phyloP scores from a whole-genome alignment of 2,797 vertebrate species.

The Urocyon cinereoargenteus region DNA sequence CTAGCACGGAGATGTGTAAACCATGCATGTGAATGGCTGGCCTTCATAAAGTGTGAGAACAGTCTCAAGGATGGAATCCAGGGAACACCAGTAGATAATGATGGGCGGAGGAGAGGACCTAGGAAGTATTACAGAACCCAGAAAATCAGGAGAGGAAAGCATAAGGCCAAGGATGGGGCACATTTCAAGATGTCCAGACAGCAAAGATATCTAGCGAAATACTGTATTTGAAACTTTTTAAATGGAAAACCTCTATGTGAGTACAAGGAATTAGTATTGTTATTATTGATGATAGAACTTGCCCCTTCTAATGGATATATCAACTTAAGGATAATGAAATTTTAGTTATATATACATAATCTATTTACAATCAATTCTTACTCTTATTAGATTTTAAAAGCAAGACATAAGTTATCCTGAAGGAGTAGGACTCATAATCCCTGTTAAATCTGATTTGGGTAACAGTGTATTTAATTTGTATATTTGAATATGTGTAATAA shows the following conservation, averaged over 20 bases:
- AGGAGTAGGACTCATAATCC: not conserved
- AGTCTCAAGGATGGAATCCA: not conserved
- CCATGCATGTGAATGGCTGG: not conserved
- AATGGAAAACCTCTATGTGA: not conserved
- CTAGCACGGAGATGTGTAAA: not conserved
- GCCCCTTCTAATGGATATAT: slow-evolving; percentile 39
- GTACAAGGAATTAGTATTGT: not conserved
- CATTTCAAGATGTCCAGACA: slow-evolving; percentile 8
- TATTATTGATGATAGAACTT: not conserved
- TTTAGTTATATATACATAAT: slow-evolving; percentile 24
- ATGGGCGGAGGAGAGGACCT: not conserved
- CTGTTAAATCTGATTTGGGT: not conserved
- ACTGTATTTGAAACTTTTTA: slow-evolving; percentile 27
- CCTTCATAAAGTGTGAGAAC: not conserved
- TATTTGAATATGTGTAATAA: slow-evolving; percentile 30
- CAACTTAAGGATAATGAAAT: slow-evolving; percentile 51
- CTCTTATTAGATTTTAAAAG: slow-evolving; percentile 47
- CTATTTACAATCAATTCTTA: slow-evolving; percentile 39
- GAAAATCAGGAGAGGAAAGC: not conserved
- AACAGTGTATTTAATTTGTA: slow-evolving; percentile 26
- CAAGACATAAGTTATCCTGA: slow-evolving; percentile 26
- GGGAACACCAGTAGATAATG: not conserved
- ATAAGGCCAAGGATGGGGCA: not conserved
- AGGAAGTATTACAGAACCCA: not conserved
- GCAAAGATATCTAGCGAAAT: not conserved